Conservation (phyloP, 2,888 invertebrate genomes). For the Ypsolopha scabrella region DNA sequence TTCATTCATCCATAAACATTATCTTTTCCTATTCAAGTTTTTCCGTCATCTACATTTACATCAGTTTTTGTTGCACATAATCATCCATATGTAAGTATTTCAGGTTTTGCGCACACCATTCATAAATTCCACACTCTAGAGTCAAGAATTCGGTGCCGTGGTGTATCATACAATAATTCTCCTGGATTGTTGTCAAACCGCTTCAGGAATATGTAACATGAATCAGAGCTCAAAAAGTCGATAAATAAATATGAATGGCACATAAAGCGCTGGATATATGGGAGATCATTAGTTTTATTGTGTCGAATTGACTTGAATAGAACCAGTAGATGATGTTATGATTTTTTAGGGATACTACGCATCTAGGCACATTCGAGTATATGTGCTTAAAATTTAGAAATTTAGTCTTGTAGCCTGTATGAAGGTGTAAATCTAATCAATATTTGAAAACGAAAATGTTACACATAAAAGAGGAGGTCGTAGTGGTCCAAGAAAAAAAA, state of each 20-base stretch:
- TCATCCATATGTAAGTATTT: not conserved
- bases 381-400: no score
- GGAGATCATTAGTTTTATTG: slow-evolving; percentile 46
- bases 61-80: no score
- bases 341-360: no score
- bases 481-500: no score
- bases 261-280: slow-evolving; percentile 34
- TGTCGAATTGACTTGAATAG: slow-evolving; percentile 58
- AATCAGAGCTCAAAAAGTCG: not conserved
- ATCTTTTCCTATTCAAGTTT: no score
- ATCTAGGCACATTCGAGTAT: no score
- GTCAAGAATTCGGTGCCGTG: not conserved
- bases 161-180: not conserved
- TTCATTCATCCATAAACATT: no score
- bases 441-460: no score
- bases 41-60: no score
- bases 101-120: not conserved
- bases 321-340: slow-evolving; percentile 7
- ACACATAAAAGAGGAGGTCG: no score
- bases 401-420: no score
- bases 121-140: not conserved
- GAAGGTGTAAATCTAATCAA: no score
- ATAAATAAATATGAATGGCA: slow-evolving; percentile 22
- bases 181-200: not conserved
- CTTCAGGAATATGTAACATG: not conserved